Evolutionary conservation across 2,888 invertebrate genomes (phyloP), one percentile per base, ranked within the genome.

Genomic region (Caenorhabditis afra): DNA sequence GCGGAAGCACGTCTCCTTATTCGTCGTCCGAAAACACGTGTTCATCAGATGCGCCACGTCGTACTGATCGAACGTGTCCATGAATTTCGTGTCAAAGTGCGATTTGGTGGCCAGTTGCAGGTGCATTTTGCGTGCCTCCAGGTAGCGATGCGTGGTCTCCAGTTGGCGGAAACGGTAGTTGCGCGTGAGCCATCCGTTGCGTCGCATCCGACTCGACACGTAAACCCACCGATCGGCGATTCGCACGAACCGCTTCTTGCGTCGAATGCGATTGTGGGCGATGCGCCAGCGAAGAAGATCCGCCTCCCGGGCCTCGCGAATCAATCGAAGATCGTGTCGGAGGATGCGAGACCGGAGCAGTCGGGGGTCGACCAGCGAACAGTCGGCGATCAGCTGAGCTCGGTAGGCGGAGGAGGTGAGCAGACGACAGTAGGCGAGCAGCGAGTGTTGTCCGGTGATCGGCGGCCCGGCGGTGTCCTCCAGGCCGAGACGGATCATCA

Each of bases 41-140:
- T 37, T 45, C 44, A 55, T 29, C 55, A 66, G 45, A 37, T 66
- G 35, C 35, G 16, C n/a, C 35, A 66, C 35, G n/a, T 66, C 66
- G 29, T 22, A 45, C 22, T 66, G 29, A 18, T 66, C 66, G 4
- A 66, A 57, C 12, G 44, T 12, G 23, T 16, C 29, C 20, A 66
- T 10, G 16, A 20, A 66, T 35, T 44, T 55, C 20, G 18, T 16
- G 14, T 66, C 66, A 18, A n/a, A 66, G 20, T 44, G 44, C 7
- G 20, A 7, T n/a, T 57, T 66, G 10, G 66, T 66, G 29, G 4
- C 53, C 11, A 55, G 45, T 7, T 66, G 23, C 47, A 66, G 11
- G 16, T 44, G 29, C 66, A 66, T 47, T 35, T 66, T 66, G 29
- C 39, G 39, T 1, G 44, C 53, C 41, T 44, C 53, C 14, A 35